Conservation (phyloP, 53 echinoderm and acorn worm species). For the Paelopatides confundens region DNA sequence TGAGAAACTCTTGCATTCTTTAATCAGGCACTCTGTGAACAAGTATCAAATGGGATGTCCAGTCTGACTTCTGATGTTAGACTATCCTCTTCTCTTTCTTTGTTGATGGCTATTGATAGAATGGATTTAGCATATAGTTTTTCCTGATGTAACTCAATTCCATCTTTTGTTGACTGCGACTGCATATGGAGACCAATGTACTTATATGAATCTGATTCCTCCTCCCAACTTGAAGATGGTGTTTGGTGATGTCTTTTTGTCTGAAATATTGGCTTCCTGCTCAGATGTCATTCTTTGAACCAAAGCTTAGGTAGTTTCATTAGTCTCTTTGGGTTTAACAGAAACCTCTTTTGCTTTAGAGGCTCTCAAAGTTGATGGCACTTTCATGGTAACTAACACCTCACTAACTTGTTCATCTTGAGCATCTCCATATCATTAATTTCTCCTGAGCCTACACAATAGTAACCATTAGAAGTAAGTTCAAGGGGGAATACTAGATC, state of each 20-base stretch:
- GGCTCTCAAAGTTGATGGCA: too few relatives aligned
- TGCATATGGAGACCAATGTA: conserved; percentile 16
- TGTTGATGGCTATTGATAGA: background rate
- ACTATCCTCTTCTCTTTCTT: background rate
- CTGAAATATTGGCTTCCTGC: background rate
- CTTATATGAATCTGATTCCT: conserved; percentile 7
- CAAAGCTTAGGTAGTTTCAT: too few relatives aligned
- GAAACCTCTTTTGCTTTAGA: too few relatives aligned
- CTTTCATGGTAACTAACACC: too few relatives aligned
- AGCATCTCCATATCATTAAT: too few relatives aligned
- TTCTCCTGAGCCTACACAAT: too few relatives aligned
- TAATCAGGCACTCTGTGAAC: background rate
- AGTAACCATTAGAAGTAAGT: too few relatives aligned
- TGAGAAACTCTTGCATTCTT: background rate
- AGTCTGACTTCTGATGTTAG: background rate
- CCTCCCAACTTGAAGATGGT: background rate
- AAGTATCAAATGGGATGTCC: background rate
- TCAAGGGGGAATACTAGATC: too few relatives aligned
- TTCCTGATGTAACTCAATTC: background rate
- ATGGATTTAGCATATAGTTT: background rate
- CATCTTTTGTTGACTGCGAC: background rate
- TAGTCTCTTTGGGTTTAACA: too few relatives aligned
- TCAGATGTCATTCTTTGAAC: too few relatives aligned
- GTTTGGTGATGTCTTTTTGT: background rate
- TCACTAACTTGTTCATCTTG: too few relatives aligned